Percentiles rank a stretch among this genome's conserved stretches.
Evolutionary conservation across 2,113 vertebrate genomes (phyloP).

Genomic region (Mesitornis unicolor): DNA sequence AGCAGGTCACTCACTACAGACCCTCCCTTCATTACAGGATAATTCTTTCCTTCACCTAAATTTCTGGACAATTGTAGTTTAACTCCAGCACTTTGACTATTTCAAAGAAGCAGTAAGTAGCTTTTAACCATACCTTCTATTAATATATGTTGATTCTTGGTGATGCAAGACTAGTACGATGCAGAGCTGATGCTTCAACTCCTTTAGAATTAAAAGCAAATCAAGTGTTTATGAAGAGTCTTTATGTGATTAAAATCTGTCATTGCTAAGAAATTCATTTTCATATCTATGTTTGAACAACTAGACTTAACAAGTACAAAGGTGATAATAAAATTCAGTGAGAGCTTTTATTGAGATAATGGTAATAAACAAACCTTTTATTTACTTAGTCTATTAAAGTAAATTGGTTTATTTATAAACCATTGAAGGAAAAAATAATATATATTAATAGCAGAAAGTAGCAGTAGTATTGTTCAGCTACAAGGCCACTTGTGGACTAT

Average conservation of each 20-base stretch:
- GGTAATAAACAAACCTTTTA: background rate
- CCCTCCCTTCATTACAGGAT: background rate
- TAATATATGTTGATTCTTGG: background rate
- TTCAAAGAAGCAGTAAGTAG: background rate
- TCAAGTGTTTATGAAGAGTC: background rate
- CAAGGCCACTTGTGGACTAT: background rate
- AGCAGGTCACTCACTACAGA: background rate
- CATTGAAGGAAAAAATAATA: background rate
- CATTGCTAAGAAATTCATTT: background rate
- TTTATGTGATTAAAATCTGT: background rate
- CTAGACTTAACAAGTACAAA: background rate
- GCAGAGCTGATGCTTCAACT: background rate
- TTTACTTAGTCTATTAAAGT: background rate
- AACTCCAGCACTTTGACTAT: background rate
- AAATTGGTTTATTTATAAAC: background rate
- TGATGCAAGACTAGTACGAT: background rate
- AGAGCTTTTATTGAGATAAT: background rate
- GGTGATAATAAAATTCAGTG: background rate
- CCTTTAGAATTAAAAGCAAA: slow-evolving; percentile 9
- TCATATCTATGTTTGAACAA: background rate
- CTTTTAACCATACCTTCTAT: background rate
- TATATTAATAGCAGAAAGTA: background rate
- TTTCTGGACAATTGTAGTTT: background rate
- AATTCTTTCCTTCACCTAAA: background rate
- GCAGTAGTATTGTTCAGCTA: background rate